phyloP scores from a whole-genome alignment of 2,888 invertebrate genomes.

The Chymomyza fuscimana region DNA sequence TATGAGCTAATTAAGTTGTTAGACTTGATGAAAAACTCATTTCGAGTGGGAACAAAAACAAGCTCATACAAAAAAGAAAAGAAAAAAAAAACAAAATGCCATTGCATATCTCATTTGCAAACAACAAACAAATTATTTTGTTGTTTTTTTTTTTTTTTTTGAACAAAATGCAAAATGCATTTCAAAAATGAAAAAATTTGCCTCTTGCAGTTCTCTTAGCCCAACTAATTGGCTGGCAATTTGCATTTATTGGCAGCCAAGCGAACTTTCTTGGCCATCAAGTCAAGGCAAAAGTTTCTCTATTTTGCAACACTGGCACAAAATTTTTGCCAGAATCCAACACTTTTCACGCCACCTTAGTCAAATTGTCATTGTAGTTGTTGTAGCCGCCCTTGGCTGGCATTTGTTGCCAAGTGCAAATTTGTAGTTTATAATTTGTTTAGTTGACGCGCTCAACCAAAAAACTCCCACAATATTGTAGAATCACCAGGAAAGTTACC shows the following conservation, averaged over 20 bases:
- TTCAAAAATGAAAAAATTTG: slow-evolving; percentile 5
- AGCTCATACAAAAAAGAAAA: not conserved
- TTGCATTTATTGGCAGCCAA: slow-evolving; percentile 63
- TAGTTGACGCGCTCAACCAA: not conserved
- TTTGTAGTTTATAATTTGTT: slow-evolving; percentile 65
- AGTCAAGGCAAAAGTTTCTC: slow-evolving; percentile 13
- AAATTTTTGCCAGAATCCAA: not conserved
- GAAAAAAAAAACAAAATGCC: slow-evolving; percentile 17
- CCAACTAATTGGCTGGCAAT: slow-evolving; percentile 63
- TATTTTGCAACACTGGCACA: not conserved
- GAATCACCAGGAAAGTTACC: not conserved
- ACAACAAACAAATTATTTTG: slow-evolving; percentile 28
- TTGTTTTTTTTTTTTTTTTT: not conserved
- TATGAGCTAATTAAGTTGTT: slow-evolving; percentile 75
- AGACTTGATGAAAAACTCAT: slow-evolving; percentile 74
- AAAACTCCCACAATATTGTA: not conserved
- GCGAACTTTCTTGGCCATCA: not conserved
- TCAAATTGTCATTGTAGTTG: slow-evolving; percentile 3
- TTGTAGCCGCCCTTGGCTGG: slow-evolving; percentile 27
- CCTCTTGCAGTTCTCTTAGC: slow-evolving; percentile 2
- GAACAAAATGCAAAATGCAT: no score
- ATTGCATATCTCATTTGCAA: slow-evolving; percentile 69
- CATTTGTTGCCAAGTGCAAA: slow-evolving; percentile 50
- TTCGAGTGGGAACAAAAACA: slow-evolving; percentile 36
- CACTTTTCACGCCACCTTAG: slow-evolving; percentile 21